Base-by-base conservation (phyloP, 2,797 vertebrate species). In the Amniataba percoides region DNA sequence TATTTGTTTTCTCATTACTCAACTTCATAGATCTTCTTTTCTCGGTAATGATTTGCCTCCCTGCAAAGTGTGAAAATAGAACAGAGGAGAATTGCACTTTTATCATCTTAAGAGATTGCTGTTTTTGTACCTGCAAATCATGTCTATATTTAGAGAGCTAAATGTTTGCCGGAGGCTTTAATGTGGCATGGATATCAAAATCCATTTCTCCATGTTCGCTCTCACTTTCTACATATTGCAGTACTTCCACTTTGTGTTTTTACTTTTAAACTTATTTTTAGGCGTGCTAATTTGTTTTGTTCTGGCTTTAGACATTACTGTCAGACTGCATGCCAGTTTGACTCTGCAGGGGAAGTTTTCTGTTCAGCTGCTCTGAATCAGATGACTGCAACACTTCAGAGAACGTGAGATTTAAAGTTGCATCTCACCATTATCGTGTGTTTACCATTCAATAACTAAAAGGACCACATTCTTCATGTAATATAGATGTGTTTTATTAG, bases 401-500 rank as follows among this genome's bases (percentile, higher is more conserved):
- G 19, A 23, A 4, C 3, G 25, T 18, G n/a, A 74, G 25, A 39
- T 31, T 58, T 34, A 58, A 64, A 56, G 25, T 19, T 27, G 27
- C 16, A 19, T 67, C 53, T 55, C 19, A 18, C 13, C 42, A 23
- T 25, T 66, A 40, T 14, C 40, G 66, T 13, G 16, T 3, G 12
- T 43, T 49, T 55, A 31, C 4, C 1, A 0, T 0, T 5, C 15
- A 71, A 64, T 31, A 74, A 82, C 5, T 16, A 87, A 36, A 36
- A 85, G 25, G 11, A 79, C 46, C 43, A 71, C 7, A 31, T 39
- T 60, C 36, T 55, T 77, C 65, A 87, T 87, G 78, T 94, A 90
- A 89, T 93, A 89, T 90, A 87, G 74, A 78, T 78, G 48, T 95
- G 79, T 93, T 96, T 98, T 96, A 97, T 98, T 98, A 97, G 91